Base-by-base conservation (phyloP, 2,888 invertebrate species). In the Watsonalla binaria region DNA sequence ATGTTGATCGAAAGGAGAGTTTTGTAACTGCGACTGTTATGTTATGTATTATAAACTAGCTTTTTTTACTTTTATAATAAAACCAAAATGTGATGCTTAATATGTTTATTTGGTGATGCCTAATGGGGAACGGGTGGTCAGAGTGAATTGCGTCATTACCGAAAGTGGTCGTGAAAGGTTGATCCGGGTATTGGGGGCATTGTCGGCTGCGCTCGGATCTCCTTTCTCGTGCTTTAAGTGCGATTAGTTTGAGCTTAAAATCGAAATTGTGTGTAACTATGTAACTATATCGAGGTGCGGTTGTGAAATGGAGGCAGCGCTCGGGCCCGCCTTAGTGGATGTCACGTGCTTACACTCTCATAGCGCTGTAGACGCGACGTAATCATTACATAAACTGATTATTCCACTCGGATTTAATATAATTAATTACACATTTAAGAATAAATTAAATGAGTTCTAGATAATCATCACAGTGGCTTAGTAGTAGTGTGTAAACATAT, bases 111-210 rank as follows among this genome's bases (percentile, higher is more conserved):
- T 84, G 70, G 62, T 69, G 60, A 64, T 67, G 72, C 69, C 70
- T 68, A 64, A 63, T 63, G 66, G 69, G 70, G 69, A 70, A 66
- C 61, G 63, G 68, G 67, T 65, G 59, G 59, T 62, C 62, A 54
- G 62, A 74, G 59, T 59, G 53, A 62, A 70, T 86, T 87, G 67
- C 84, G 72, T 82, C 79, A 87, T 60, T 58, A 66, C 78, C 80
- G 84, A 86, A 87, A 88, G 86, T 84, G 70, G 84, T 83, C 77
- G 86, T 88, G 87, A 88, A 86, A 89, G 85, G 84, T 80, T 76
- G 82, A 11, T 42, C 11, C 42, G 42, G 5, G 37, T 11, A 42
- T 42, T 59, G 80, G 78, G 78, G 80, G 76, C 74, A 72, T 63
- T 50, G 57, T 49, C 64, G 61, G 62, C 61, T 64, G 68, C 61